Conservation (phyloP, 2,888 invertebrate genomes). For the Papilio gigon region DNA sequence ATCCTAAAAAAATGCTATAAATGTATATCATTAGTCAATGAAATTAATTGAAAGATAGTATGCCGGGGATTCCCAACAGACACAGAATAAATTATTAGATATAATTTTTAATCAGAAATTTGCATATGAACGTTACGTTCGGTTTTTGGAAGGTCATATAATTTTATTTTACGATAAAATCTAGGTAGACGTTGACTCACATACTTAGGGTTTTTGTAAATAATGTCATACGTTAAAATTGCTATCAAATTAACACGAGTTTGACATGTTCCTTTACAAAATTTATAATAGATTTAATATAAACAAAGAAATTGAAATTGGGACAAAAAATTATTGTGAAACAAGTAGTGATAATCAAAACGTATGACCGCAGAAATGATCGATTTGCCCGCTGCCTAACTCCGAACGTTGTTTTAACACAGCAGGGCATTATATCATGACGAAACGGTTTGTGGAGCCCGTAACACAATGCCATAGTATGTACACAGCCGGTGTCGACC, state of each 20-base stretch:
- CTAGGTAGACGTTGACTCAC: not conserved
- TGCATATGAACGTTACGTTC: not conserved
- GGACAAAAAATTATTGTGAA: not conserved
- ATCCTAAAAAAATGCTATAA: not conserved
- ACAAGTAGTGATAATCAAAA: conserved; percentile 5
- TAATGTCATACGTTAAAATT: too few species aligned
- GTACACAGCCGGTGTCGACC: conserved; percentile 62
- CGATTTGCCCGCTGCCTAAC: conserved; percentile 37
- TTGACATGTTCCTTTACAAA: too few species aligned
- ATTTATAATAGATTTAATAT: too few species aligned
- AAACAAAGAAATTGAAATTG: too few species aligned
- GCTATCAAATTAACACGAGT: too few species aligned
- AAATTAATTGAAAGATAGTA: not conserved
- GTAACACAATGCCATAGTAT: conserved; percentile 62
- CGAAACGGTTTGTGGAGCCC: conserved; percentile 65
- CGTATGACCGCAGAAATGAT: conserved; percentile 27
- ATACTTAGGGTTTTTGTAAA: not conserved
- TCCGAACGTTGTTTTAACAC: conserved; percentile 41
- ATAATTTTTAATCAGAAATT: not conserved
- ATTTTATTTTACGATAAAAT: not conserved
- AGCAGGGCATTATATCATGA: conserved; percentile 58
- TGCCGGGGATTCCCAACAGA: conserved; percentile 6
- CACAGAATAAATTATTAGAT: not conserved
- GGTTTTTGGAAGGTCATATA: conserved; percentile 2
- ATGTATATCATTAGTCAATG: not conserved